Evolutionary conservation across 2,888 invertebrate genomes (phyloP).

Genomic region (Drosophila paracracens): DNA sequence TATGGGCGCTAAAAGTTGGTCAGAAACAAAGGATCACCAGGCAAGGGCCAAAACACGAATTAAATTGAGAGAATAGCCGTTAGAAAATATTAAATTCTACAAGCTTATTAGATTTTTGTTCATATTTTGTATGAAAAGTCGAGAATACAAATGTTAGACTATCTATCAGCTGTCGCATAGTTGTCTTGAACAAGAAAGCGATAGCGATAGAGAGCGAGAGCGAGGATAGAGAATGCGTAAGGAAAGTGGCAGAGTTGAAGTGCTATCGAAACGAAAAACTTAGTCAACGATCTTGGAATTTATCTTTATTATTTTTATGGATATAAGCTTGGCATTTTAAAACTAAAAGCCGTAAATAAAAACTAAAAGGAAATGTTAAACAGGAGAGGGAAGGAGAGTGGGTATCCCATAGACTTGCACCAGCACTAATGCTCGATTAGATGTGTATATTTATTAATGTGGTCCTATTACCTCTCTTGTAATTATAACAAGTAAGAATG

Average conservation of each 20-base stretch:
- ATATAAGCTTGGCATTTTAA: not conserved
- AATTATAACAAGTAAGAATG: too few relatives aligned
- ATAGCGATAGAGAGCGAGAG: not conserved
- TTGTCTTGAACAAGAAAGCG: not conserved
- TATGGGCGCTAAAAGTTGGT: conserved; percentile 35
- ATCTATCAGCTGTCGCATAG: not conserved
- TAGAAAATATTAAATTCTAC: conserved; percentile 18
- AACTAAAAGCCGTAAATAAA: not conserved
- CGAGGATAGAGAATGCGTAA: not conserved
- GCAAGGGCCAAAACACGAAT: conserved; percentile 1
- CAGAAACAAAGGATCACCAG: conserved; percentile 29
- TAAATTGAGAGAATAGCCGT: conserved; percentile 12
- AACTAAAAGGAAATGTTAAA: not conserved
- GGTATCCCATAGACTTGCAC: not conserved
- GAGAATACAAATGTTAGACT: not conserved
- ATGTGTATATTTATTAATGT: not conserved
- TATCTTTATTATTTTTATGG: not conserved
- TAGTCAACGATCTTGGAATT: not conserved
- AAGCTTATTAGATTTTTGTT: not conserved
- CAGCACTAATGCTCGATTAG: not conserved
- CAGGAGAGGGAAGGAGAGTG: not conserved
- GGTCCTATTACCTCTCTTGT: not conserved
- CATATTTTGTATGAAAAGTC: not conserved
- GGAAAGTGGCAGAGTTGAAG: not conserved
- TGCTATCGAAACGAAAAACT: too few relatives aligned